Conservation (phyloP, 2,113 vertebrate genomes). For the Mustela nigripes region DNA sequence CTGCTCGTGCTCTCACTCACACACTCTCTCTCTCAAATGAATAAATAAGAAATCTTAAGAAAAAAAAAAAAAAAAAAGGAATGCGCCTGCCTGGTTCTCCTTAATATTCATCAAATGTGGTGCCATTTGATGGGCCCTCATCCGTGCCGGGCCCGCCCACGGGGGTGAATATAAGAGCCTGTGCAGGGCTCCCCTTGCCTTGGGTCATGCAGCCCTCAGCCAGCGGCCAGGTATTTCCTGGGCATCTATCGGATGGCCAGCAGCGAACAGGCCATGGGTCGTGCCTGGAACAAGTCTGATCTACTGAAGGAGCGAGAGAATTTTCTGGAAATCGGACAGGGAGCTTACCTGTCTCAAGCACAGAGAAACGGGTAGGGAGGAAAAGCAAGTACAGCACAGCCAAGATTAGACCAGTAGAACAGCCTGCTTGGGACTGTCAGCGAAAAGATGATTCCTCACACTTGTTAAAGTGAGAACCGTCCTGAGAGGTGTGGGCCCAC, state of each 20-base stretch:
- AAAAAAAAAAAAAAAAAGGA: no score
- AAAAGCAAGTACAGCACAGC: neutral
- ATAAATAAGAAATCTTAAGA: no score
- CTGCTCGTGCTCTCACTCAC: no score
- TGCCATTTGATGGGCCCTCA: neutral
- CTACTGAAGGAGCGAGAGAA: neutral
- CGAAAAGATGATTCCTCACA: neutral
- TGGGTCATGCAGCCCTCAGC: neutral
- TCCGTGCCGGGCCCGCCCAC: neutral
- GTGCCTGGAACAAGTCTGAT: neutral
- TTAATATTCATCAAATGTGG: neutral
- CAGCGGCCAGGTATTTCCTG: neutral
- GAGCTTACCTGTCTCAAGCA: neutral
- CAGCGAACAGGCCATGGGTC: neutral
- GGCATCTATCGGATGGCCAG: neutral
- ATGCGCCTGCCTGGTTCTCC: neutral
- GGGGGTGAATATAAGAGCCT: neutral
- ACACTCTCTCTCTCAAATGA: no score
- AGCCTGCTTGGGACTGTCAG: neutral
- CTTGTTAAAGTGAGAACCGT: neutral
- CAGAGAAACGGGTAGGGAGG: neutral
- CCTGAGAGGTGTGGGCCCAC: no score
- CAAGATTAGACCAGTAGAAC: neutral
- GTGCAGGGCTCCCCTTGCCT: neutral
- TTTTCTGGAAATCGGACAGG: neutral